These are phyloP conservation scores for Paguma larvata DNA, from an alignment of 2,797 vertebrate species.

Conservation along the genomic window DNA sequence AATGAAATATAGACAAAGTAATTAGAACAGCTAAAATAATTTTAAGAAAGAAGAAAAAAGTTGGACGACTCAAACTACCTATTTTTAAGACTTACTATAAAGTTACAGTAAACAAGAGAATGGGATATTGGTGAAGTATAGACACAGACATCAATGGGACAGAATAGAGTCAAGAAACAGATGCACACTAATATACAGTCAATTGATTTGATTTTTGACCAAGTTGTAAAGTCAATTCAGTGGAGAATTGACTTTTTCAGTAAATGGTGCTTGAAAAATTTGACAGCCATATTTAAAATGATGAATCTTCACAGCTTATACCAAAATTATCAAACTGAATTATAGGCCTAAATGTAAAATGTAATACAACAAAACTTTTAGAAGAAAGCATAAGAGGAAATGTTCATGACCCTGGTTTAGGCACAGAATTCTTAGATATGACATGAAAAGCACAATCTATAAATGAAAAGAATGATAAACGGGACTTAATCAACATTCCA, in stretches of 20 bases:
- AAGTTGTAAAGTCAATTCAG: background rate
- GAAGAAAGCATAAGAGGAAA: background rate
- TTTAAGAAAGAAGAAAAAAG: background rate
- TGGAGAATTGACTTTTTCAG: background rate
- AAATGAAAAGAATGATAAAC: background rate
- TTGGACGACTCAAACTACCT: background rate
- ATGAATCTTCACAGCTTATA: background rate
- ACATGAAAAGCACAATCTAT: background rate
- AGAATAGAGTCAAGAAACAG: background rate
- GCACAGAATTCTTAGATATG: background rate
- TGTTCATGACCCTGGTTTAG: background rate
- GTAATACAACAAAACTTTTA: background rate
- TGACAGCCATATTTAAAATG: background rate
- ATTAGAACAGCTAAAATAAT: background rate
- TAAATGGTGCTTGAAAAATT: background rate
- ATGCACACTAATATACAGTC: background rate
- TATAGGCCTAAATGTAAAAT: background rate
- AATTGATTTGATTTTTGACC: background rate
- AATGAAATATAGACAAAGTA: background rate
- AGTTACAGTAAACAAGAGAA: background rate
- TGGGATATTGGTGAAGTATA: background rate
- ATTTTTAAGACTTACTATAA: background rate
- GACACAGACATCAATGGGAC: background rate
- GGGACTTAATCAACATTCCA: background rate
- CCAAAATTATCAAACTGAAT: background rate